Evolutionary conservation across 1,140 invertebrate genomes (phyloP).

Genomic region (Latrodectus geometricus): DNA sequence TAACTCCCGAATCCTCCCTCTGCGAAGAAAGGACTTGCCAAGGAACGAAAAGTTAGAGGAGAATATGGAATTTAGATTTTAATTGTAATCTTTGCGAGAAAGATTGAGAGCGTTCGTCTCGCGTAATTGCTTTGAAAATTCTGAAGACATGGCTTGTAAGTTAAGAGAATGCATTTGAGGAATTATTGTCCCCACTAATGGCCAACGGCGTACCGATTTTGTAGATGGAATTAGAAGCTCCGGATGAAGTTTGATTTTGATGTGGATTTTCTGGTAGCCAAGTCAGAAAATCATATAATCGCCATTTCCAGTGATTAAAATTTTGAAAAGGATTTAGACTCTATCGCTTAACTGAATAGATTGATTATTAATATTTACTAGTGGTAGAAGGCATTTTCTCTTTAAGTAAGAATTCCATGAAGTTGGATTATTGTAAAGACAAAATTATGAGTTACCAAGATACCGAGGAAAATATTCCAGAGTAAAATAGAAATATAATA

Average conservation of each 20-base stretch:
- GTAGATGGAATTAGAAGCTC: not conserved
- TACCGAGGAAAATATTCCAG: too few species aligned
- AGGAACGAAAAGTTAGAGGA: not conserved
- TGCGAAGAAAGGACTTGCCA: not conserved
- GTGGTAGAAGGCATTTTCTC: too few species aligned
- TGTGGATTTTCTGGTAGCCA: not conserved
- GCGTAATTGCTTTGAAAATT: conserved; percentile 7
- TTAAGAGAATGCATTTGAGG: too few species aligned
- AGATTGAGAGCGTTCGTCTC: not conserved
- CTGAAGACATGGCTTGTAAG: not conserved
- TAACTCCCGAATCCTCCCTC: not conserved
- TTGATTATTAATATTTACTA: too few species aligned
- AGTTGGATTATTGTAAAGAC: too few species aligned
- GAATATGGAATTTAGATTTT: conserved; percentile 46
- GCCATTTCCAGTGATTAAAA: too few species aligned
- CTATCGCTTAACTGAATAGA: too few species aligned
- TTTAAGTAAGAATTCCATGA: too few species aligned
- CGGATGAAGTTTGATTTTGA: not conserved
- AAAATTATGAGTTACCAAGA: too few species aligned
- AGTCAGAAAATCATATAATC: not conserved
- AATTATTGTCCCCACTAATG: not conserved
- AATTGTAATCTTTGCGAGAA: conserved; percentile 21
- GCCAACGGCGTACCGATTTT: not conserved
- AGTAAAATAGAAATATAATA: too few species aligned
- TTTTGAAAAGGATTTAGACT: too few species aligned